Percentiles rank a stretch among this genome's conserved stretches.
These are phyloP conservation scores for Magallana nippona DNA, from an alignment of 2,888 invertebrate genomes.

Conservation along the genomic window DNA sequence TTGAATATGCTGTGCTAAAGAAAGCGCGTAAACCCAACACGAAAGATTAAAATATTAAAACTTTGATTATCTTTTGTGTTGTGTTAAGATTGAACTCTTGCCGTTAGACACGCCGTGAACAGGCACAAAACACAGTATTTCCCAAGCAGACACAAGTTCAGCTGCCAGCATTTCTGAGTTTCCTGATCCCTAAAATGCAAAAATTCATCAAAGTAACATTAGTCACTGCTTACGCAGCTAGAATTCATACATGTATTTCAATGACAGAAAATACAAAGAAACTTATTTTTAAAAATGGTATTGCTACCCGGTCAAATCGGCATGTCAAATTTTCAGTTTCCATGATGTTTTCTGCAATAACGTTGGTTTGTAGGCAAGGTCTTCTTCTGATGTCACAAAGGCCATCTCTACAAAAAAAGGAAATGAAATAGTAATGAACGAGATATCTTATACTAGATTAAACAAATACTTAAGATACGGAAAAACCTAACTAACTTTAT, in stretches of 20 bases:
- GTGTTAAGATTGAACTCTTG: neutral
- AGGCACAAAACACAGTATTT: constrained; percentile 31
- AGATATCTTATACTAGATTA: no score
- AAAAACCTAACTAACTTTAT: no score
- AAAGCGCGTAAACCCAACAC: no score
- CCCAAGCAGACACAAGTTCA: neutral
- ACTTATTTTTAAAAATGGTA: neutral
- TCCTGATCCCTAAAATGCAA: neutral
- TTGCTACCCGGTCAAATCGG: neutral
- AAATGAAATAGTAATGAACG: neutral
- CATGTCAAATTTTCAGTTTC: constrained; percentile 28
- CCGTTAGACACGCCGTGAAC: neutral
- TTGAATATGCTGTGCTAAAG: no score
- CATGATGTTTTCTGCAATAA: constrained; percentile 44
- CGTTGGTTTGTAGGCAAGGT: constrained; percentile 10
- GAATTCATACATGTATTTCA: no score
- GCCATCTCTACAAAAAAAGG: constrained; percentile 33
- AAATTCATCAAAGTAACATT: no score
- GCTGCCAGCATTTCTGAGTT: neutral
- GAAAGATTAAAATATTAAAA: no score
- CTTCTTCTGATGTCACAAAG: constrained; percentile 40
- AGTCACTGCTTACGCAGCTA: no score
- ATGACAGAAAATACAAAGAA: no score
- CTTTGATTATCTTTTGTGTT: no score
- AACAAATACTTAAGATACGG: no score